A percentile compares a stretch with the other conserved stretches of the same genome.
Evolutionary conservation across 2,113 vertebrate species (phyloP).

Genomic region (Muscicapa adusta): DNA sequence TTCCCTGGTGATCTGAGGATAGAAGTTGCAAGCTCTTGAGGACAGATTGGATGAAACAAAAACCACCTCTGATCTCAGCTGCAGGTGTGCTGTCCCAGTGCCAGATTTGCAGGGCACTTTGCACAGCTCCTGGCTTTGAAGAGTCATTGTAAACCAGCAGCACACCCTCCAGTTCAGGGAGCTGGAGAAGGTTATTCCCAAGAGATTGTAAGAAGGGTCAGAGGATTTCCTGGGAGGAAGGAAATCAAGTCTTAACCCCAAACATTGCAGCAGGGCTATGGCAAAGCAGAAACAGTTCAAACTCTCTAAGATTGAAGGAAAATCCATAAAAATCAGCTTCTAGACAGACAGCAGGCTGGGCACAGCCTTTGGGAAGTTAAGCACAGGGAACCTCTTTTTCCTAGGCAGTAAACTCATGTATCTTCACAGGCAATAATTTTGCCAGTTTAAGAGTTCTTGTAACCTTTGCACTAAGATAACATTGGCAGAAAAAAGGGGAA

Average conservation of each 20-base stretch:
- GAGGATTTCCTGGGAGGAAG: background rate
- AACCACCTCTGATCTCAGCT: fast-evolving
- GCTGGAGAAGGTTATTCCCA: background rate
- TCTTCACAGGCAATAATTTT: background rate
- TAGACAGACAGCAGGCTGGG: background rate
- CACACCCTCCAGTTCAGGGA: fast-evolving
- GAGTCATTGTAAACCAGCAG: fast-evolving
- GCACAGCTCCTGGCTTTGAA: background rate
- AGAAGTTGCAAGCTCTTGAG: background rate
- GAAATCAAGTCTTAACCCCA: background rate
- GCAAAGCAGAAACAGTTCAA: background rate
- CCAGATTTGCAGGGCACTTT: background rate
- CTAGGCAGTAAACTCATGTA: background rate
- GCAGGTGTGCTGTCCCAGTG: background rate
- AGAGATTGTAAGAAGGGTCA: background rate
- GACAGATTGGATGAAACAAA: background rate
- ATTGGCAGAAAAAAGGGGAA: background rate
- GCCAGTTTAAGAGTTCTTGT: background rate
- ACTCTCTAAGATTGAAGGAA: background rate
- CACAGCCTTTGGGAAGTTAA: background rate
- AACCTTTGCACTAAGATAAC: background rate
- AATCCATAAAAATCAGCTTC: background rate
- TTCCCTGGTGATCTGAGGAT: background rate
- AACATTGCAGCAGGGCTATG: background rate
- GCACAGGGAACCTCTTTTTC: background rate